Percentiles rank a stretch among this genome's conserved stretches.
phyloP scores from a whole-genome alignment of 2,888 invertebrate genomes.

The Stenichneumon culpator region DNA sequence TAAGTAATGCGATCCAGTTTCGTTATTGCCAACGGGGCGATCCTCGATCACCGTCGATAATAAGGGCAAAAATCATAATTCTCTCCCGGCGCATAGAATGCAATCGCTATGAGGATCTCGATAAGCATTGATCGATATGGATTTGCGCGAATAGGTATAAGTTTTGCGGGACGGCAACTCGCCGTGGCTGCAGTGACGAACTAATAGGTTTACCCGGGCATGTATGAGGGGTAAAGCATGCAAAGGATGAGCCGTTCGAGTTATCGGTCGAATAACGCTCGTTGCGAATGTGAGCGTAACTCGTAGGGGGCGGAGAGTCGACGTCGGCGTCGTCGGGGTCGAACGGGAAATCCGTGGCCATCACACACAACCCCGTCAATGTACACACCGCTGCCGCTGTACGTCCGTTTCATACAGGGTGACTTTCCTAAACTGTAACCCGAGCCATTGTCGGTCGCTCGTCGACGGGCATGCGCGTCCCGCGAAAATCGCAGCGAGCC shows the following conservation, averaged over 20 bases:
- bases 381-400: neutral
- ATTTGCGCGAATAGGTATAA: neutral
- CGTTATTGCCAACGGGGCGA: no score
- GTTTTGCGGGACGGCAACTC: neutral
- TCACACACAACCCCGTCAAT: constrained; percentile 7
- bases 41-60: neutral
- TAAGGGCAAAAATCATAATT: neutral
- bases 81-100: neutral
- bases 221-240: constrained; percentile 19
- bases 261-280: constrained; percentile 36
- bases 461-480: no score
- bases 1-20: no score
- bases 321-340: constrained; percentile 7
- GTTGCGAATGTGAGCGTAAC: constrained; percentile 16
- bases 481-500: no score
- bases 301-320: neutral
- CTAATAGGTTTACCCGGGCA: constrained; percentile 1
- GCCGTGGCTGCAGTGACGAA: neutral
- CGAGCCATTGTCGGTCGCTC: neutral
- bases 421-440: neutral
- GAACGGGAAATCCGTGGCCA: constrained; percentile 1
- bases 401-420: constrained; percentile 19
- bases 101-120: constrained; percentile 44
- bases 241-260: constrained; percentile 17
- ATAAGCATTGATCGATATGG: constrained; percentile 41